Evolutionary conservation across 2,113 vertebrate species (phyloP).

Genomic region (Pomatostomus ruficeps): DNA sequence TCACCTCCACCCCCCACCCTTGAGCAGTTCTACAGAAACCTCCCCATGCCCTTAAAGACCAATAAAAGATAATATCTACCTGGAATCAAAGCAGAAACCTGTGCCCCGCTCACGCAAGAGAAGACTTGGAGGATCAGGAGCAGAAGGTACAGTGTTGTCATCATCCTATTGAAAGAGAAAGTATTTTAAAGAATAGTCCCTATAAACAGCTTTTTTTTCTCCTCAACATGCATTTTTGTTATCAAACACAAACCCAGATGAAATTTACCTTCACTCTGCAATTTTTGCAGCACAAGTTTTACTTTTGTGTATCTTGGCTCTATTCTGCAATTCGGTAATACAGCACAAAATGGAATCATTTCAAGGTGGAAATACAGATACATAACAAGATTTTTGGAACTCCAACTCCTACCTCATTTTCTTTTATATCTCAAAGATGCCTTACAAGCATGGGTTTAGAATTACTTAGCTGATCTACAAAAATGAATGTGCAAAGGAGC

Average conservation of each 20-base stretch:
- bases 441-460: neutral
- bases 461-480: neutral
- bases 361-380: neutral
- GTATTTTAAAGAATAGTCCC: neutral
- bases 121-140: slow-evolving; percentile 73
- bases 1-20: neutral
- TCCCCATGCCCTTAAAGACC: neutral
- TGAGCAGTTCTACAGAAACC: neutral
- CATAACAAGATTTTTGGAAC: neutral
- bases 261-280: neutral
- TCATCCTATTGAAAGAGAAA: slow-evolving; percentile 60
- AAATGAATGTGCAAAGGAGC: fast-evolving
- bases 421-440: neutral
- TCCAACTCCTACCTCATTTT: neutral
- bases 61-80: slow-evolving; percentile 69
- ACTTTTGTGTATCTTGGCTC: neutral
- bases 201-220: neutral
- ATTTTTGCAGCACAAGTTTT: neutral
- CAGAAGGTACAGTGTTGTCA: slow-evolving; percentile 64
- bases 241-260: neutral
- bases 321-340: neutral
- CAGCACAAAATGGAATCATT: neutral
- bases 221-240: neutral
- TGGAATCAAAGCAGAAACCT: slow-evolving; percentile 94
- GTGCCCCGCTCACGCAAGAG: slow-evolving; percentile 81